Base-by-base conservation (phyloP, 92 coral and sea anemone species). In the Bergia puertoricense region DNA sequence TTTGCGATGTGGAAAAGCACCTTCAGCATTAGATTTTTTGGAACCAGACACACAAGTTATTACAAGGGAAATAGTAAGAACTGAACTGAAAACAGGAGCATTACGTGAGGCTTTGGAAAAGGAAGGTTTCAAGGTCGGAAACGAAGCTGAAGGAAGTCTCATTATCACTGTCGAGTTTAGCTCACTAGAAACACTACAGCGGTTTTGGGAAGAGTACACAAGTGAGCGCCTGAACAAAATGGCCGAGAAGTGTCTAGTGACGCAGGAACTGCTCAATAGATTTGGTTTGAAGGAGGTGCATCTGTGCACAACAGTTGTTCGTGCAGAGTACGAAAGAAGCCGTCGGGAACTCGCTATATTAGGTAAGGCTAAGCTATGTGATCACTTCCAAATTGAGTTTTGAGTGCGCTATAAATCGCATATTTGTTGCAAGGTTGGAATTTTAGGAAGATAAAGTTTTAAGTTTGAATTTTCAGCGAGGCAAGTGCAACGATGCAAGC, bases 151-250 rank as follows among this genome's bases (percentile, higher is more conserved):
- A 22, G 83, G 83, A 2, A 79, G 83, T 46, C 83, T 79, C 16
- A 36, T 50, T 46, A 10, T 79, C 44, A 50, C 22, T 6, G 22
- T 79, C 51, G 43, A 48, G 39, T 79, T 38, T 46, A 45, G 68
- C 22, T 79, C 83, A 51, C 42, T 79, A 5, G 42, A 79, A 50
- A 30, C 0, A 10, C 68, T 79, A 30, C 66, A 51, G 10, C 40
- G 45, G 43, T 48, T 79, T 48, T 79, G 83, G 83, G 18, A 79
- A 3, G 83, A 79, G 10, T 79, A 38, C 18, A 2, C 83, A 51
- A 79, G 67, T 50, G 68, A 68, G 9, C 44, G 1, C 11, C 43
- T 79, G 20, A 51, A 50, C 9, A 13, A 23, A 51, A 79, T 79
- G 65, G 83, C 69, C 0, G 83, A 79, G 56, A 0, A 79, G 40